Percentiles rank a stretch among this genome's conserved stretches.
phyloP scores from a whole-genome alignment of 2,888 invertebrate genomes.

The Oconnorella tubifera region DNA sequence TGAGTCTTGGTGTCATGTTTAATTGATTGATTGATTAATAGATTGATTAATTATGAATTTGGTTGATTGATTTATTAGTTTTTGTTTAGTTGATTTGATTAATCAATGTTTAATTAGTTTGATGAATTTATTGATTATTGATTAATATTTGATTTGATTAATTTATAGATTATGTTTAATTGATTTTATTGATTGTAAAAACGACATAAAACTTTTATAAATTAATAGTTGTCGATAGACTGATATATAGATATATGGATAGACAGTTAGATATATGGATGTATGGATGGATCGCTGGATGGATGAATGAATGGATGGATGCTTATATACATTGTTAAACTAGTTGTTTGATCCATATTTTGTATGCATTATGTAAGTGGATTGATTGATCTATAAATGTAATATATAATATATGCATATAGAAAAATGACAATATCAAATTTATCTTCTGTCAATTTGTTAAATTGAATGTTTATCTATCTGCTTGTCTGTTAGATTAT shows the following conservation, averaged over 20 bases:
- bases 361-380: neutral
- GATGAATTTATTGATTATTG: neutral
- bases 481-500: too few relatives aligned
- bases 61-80: neutral
- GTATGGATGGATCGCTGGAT: neutral
- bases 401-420: neutral
- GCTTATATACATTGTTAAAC: neutral
- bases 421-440: too few relatives aligned
- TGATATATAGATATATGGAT: neutral
- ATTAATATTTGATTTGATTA: neutral
- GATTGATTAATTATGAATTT: neutral
- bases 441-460: too few relatives aligned
- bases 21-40: neutral
- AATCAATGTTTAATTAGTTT: neutral
- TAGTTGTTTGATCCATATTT: neutral
- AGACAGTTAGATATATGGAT: neutral
- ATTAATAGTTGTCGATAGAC: neutral
- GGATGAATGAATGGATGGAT: neutral
- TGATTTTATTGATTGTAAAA: too few relatives aligned
- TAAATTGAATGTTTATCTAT: too few relatives aligned
- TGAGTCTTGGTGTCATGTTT: neutral
- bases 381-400: neutral
- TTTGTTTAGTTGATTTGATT: neutral
- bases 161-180: conserved; percentile 2
- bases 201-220: too few relatives aligned